phyloP scores from a whole-genome alignment of 2,797 vertebrate genomes.

The Meriones psammophilus region DNA sequence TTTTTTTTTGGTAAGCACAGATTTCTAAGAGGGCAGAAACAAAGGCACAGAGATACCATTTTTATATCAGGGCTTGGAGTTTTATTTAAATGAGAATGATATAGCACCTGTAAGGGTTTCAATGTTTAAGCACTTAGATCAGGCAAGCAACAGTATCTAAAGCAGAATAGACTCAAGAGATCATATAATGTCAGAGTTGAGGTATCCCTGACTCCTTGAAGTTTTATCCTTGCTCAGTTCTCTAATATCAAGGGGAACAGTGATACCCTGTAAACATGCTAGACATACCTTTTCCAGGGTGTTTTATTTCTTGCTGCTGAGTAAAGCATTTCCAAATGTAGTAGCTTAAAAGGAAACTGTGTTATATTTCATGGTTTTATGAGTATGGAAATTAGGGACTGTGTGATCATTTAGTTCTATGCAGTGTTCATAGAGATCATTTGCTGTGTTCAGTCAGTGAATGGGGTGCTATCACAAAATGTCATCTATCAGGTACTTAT shows the following conservation, averaged over 20 bases:
- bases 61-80: constrained; percentile 60
- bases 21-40: constrained; percentile 57
- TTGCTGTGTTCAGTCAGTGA: constrained; percentile 40
- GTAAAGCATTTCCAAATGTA: constrained; percentile 46
- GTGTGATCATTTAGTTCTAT: constrained; percentile 20
- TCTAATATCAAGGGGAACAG: not conserved
- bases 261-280: not conserved
- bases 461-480: constrained; percentile 20
- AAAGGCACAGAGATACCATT: constrained; percentile 29
- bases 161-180: not conserved
- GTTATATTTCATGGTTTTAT: constrained; percentile 21
- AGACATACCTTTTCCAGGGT: constrained; percentile 2
- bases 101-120: constrained; percentile 25
- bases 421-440: not conserved
- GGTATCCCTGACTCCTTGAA: not conserved
- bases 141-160: constrained; percentile 24
- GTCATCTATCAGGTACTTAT: not conserved
- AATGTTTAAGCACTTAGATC: constrained; percentile 52
- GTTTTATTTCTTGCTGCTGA: constrained; percentile 27
- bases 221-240: constrained; percentile 24
- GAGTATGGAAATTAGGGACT: not conserved
- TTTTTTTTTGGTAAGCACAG: not conserved
- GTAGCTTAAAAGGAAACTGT: constrained; percentile 30
- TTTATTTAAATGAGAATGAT: constrained; percentile 66
- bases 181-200: constrained; percentile 35